phyloP scores from a whole-genome alignment of 2,113 vertebrate species.

The Speoplatyrhinus poulsoni region DNA sequence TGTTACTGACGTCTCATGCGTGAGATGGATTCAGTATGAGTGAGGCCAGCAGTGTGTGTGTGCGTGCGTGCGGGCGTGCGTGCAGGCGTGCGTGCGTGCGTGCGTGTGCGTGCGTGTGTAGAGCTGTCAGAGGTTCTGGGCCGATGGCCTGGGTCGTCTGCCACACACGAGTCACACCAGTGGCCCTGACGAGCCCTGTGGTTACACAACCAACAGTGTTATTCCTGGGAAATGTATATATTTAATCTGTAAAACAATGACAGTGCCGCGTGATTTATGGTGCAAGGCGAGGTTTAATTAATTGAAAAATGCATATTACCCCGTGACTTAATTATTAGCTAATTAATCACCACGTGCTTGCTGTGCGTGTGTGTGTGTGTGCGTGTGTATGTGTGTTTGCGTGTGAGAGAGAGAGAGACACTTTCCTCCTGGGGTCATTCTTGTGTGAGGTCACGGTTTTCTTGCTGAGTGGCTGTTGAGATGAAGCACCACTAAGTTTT shows the following conservation, averaged over 20 bases:
- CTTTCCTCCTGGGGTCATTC: conserved; percentile 70
- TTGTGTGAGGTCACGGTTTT: conserved; percentile 72
- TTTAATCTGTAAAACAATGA: conserved; percentile 75
- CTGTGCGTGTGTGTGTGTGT: conserved; percentile 42
- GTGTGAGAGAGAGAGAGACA: conserved; percentile 46
- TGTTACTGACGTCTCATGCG: conserved; percentile 30
- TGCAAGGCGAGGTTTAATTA: conserved; percentile 76
- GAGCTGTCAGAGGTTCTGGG: conserved; percentile 62
- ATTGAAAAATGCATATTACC: conserved; percentile 77
- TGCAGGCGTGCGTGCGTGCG: conserved; percentile 36
- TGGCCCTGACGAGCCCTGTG: conserved; percentile 66
- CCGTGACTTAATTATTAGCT: conserved; percentile 77
- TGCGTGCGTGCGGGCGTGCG: conserved; percentile 34
- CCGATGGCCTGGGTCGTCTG: conserved; percentile 69
- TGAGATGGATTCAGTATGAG: conserved; percentile 46
- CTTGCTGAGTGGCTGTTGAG: conserved; percentile 61
- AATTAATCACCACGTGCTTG: conserved; percentile 73
- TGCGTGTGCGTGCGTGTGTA: neutral
- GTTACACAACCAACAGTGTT: conserved; percentile 71
- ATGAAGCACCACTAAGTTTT: conserved; percentile 36
- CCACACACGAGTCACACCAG: conserved; percentile 62
- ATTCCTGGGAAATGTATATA: conserved; percentile 72
- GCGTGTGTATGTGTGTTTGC: conserved; percentile 45
- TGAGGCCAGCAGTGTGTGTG: conserved; percentile 48
- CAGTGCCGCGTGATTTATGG: conserved; percentile 77